Evolutionary conservation across 2,797 vertebrate species (phyloP).

Genomic region (Enteromius anoplus): DNA sequence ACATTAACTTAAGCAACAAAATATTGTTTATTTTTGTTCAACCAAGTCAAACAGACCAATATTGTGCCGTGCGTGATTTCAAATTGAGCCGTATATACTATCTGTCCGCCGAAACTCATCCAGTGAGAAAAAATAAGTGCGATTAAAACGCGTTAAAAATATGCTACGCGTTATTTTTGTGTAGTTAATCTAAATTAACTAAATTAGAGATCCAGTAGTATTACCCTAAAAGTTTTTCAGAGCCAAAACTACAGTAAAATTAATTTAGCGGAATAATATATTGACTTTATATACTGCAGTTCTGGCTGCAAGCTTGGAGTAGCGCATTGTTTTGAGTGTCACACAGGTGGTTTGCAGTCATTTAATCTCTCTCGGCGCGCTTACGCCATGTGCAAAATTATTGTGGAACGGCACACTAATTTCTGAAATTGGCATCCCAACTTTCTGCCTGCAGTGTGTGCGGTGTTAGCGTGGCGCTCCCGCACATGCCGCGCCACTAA

Average conservation of each 20-base stretch:
- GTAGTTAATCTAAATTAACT: too few species aligned
- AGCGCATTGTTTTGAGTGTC: conserved; percentile 9
- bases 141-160: too few species aligned
- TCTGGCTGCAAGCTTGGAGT: neutral
- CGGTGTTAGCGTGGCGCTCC: conserved; percentile 41
- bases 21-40: too few species aligned
- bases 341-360: conserved; percentile 48
- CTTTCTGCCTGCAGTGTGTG: conserved; percentile 47
- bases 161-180: too few species aligned
- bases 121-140: too few species aligned
- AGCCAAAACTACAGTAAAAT: neutral
- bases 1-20: too few species aligned
- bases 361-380: conserved; percentile 37
- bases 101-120: too few species aligned
- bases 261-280: neutral
- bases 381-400: conserved; percentile 39
- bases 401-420: conserved; percentile 51
- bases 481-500: conserved; percentile 64
- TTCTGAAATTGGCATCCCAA: conserved; percentile 53
- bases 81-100: too few species aligned
- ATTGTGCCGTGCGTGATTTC: too few species aligned
- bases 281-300: conserved; percentile 7
- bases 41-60: too few species aligned
- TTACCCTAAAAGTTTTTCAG: neutral
- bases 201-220: neutral